These are phyloP conservation scores for Aphelinus atriplicis DNA, from an alignment of 1,140 invertebrate genomes.

Conservation along the genomic window DNA sequence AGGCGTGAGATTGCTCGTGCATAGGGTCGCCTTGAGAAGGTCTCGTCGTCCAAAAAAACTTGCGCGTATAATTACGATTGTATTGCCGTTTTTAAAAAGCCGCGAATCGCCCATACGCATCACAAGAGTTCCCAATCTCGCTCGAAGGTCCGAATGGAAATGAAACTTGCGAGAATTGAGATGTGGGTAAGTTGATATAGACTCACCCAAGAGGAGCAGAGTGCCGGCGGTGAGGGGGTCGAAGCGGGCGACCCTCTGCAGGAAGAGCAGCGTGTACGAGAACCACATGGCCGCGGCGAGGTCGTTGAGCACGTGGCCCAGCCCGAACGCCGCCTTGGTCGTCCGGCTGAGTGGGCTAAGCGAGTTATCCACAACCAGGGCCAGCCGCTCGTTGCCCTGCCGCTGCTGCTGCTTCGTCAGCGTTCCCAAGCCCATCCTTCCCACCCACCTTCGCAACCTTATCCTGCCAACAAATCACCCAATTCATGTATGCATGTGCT, in stretches of 20 bases:
- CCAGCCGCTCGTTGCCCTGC: background rate
- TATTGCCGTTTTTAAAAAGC: no score
- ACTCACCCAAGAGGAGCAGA: conserved; percentile 77
- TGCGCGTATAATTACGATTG: no score
- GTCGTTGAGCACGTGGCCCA: conserved; percentile 93
- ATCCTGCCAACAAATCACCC: no score
- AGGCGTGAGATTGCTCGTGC: no score
- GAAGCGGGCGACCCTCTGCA: conserved; percentile 82
- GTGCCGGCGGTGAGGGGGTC: conserved; percentile 79
- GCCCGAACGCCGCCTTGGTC: conserved; percentile 75
- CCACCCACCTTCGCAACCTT: background rate
- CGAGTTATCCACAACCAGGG: no score
- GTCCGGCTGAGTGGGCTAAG: conserved; percentile 44
- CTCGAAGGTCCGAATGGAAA: no score
- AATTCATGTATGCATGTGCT: no score
- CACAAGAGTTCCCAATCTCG: no score
- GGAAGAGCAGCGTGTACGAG: conserved; percentile 88
- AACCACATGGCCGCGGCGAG: conserved; percentile 94
- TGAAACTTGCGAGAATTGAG: no score
- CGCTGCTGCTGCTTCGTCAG: conserved; percentile 14
- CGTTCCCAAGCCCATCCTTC: background rate
- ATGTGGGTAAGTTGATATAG: background rate
- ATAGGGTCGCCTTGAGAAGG: no score
- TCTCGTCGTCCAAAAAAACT: no score
- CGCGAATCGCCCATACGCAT: no score